These are phyloP conservation scores for Pituophis catenifer DNA, from an alignment of 2,113 vertebrate species.

Conservation along the genomic window DNA sequence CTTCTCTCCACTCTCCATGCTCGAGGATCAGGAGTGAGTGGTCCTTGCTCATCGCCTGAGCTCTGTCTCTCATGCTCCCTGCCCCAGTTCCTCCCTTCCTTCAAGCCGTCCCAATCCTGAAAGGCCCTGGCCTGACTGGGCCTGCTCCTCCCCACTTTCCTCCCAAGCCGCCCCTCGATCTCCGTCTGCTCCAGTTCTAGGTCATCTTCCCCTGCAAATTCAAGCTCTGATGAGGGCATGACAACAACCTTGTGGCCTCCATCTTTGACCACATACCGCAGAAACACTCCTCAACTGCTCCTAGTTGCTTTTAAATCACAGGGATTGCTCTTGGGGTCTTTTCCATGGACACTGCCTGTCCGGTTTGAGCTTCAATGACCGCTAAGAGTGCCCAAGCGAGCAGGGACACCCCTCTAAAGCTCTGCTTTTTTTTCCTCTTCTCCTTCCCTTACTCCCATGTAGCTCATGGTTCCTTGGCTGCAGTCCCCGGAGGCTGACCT, in stretches of 20 bases:
- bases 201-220: no score
- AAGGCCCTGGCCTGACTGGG: no score
- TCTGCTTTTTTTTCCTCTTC: not conserved
- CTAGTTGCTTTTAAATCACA: not conserved
- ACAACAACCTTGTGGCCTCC: not conserved
- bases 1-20: no score
- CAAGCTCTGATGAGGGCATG: no score
- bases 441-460: not conserved
- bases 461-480: constrained; percentile 24
- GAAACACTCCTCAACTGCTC: not conserved
- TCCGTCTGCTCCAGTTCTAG: no score
- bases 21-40: no score
- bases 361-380: not conserved
- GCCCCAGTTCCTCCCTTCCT: no score
- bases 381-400: not conserved
- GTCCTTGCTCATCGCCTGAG: no score
- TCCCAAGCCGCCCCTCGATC: no score
- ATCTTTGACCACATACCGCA: not conserved
- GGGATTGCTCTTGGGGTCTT: not conserved
- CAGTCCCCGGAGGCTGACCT: not conserved
- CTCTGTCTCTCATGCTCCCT: no score
- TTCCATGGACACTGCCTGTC: not conserved
- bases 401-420: not conserved
- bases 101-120: no score
- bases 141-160: no score